These are phyloP conservation scores for Eremophila alpestris DNA, from an alignment of 2,797 vertebrate genomes.

Conservation along the genomic window DNA sequence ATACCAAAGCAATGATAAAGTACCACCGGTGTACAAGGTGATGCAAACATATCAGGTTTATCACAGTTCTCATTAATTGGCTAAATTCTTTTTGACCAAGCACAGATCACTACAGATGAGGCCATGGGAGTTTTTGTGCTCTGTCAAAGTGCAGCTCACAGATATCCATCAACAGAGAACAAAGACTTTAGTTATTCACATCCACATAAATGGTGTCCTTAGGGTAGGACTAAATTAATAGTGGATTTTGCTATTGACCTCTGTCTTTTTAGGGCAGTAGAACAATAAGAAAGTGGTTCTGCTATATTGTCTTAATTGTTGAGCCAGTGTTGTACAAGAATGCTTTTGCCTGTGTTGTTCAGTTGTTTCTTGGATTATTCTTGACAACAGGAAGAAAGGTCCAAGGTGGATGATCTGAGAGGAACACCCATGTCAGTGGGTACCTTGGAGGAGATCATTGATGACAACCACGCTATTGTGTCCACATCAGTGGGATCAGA, in stretches of 20 bases:
- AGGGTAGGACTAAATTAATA: neutral
- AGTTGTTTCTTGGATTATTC: neutral
- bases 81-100: neutral
- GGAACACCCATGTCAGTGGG: constrained; percentile 99
- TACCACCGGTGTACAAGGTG: neutral
- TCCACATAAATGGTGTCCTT: accelerated
- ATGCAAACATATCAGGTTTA: neutral
- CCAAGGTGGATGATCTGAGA: constrained; percentile 96
- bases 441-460: constrained; percentile 97
- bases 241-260: neutral
- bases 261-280: neutral
- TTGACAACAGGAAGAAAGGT: constrained; percentile 89
- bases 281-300: neutral
- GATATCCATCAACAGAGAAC: neutral
- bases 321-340: neutral
- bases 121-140: neutral
- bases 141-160: neutral
- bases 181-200: neutral
- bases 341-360: neutral
- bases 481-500: constrained; percentile 98
- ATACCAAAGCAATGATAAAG: neutral
- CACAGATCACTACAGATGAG: neutral
- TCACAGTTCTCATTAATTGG: neutral
- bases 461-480: constrained; percentile 97
- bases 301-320: neutral